Base-by-base conservation (phyloP, 2,888 invertebrate species). In the Nezara viridula region DNA sequence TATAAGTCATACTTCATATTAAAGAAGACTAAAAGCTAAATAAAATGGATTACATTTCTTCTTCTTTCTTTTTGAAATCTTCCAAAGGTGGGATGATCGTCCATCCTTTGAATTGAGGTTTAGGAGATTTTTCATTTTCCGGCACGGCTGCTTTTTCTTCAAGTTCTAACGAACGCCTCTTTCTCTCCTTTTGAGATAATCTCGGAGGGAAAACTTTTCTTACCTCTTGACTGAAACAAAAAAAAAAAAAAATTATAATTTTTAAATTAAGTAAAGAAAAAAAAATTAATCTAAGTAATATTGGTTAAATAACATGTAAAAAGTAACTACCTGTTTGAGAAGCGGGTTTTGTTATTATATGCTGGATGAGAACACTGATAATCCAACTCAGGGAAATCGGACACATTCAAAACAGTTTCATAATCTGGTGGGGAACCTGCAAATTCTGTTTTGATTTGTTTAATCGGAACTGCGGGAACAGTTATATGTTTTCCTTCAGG, bases 111-210 rank as follows among this genome's bases (percentile, higher is more conserved):
- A 87, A 89, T n/a, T 77, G 44, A 27, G 88, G 77, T 85, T 88
- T 73, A 47, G 90, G 88, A 32, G 86, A 85, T 21, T 89, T 44
- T 66, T 89, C 88, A 12, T 81, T 85, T 14, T 24, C 52, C 37
- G 91, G 52, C 55, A 85, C 44, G 40, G 50, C 85, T 50, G 89
- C 52, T 27, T 89, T 92, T 40, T 93, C 93, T 86, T 91, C 93
- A 16, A 93, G 93, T 91, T 94, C 94, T 90, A 94, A 92, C 0
- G 94, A 94, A 89, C 95, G 92, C 91, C 94, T 94, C 91, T 95
- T 95, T 40, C 95, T 93, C 92, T 95, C 95, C 91, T 95, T 95
- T 91, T 95, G 95, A 1, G 95, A 95, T 14, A 95, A 91, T 92
- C 94, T 95, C 24, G 90, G 90, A 40, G n/a, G 91, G 91, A 87